These are phyloP conservation scores for Clarias laeviceps DNA, from an alignment of 2,797 vertebrate species.

Conservation along the genomic window DNA sequence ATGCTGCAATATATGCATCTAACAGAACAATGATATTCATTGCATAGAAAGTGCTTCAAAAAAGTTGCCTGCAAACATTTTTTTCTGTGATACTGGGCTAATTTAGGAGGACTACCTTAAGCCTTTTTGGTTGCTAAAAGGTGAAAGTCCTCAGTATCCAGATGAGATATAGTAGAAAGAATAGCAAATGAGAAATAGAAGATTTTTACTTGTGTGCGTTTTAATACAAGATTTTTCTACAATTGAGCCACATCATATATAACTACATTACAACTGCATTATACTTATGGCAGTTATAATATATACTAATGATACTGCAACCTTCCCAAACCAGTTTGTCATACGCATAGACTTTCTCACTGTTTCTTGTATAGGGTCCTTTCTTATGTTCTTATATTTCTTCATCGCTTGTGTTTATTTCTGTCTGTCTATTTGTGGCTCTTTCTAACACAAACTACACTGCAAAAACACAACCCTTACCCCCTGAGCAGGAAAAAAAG, in stretches of 20 bases:
- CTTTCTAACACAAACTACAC: slow-evolving; percentile 49
- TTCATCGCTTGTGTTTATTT: slow-evolving; percentile 51
- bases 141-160: background rate
- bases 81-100: background rate
- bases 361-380: slow-evolving; percentile 13
- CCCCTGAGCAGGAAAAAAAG: slow-evolving; percentile 31
- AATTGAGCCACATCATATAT: background rate
- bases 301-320: background rate
- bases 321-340: background rate
- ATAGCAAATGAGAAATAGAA: no score
- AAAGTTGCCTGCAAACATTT: background rate
- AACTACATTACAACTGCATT: background rate
- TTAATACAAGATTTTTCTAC: background rate
- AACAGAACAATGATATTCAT: background rate
- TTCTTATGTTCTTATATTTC: slow-evolving; percentile 17
- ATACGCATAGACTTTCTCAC: slow-evolving; percentile 34
- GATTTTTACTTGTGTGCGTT: no score
- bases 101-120: background rate
- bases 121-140: background rate
- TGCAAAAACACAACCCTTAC: slow-evolving; percentile 54
- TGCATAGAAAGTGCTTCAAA: slow-evolving; percentile 6
- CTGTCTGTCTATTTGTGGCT: slow-evolving; percentile 47
- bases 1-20: background rate
- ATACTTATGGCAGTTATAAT: no score
- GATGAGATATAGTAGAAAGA: background rate